These are phyloP conservation scores for Leucopternis melanops DNA, from an alignment of 2,113 vertebrate species.

Conservation along the genomic window DNA sequence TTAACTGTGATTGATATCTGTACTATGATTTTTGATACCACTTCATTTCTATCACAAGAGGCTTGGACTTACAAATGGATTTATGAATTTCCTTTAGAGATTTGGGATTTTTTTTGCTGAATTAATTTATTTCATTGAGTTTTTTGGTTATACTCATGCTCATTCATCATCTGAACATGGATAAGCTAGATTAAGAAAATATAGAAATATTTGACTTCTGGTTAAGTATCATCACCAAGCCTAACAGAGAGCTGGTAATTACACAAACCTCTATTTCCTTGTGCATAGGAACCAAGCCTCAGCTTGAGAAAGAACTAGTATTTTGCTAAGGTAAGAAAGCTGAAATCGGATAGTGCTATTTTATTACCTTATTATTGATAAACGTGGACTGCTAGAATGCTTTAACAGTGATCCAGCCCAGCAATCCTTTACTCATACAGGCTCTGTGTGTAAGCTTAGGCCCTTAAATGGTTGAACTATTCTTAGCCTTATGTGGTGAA, in stretches of 20 bases:
- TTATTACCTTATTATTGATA: slow-evolving; percentile 8
- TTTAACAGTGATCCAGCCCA: not conserved
- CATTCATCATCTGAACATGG: not conserved
- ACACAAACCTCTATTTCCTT: not conserved
- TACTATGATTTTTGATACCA: not conserved
- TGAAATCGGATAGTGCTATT: not conserved
- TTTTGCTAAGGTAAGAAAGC: not conserved
- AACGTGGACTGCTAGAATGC: not conserved
- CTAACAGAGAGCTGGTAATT: not conserved
- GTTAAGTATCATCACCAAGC: not conserved
- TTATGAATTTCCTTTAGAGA: not conserved
- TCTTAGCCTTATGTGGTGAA: slow-evolving; percentile 51
- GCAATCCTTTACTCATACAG: not conserved
- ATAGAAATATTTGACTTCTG: not conserved
- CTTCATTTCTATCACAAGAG: not conserved
- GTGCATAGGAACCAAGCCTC: not conserved
- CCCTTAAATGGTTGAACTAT: slow-evolving; percentile 59
- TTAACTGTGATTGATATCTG: not conserved
- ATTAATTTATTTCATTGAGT: not conserved
- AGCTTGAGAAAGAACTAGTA: not conserved
- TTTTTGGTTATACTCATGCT: not conserved
- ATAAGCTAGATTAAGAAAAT: not conserved
- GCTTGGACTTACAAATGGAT: not conserved
- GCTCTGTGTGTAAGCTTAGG: not conserved
- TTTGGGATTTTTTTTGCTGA: rapidly evolving